A percentile compares a stretch with the other conserved stretches of the same genome.
phyloP scores from a whole-genome alignment of 2,113 vertebrate genomes.

The Muscicapa adusta region DNA sequence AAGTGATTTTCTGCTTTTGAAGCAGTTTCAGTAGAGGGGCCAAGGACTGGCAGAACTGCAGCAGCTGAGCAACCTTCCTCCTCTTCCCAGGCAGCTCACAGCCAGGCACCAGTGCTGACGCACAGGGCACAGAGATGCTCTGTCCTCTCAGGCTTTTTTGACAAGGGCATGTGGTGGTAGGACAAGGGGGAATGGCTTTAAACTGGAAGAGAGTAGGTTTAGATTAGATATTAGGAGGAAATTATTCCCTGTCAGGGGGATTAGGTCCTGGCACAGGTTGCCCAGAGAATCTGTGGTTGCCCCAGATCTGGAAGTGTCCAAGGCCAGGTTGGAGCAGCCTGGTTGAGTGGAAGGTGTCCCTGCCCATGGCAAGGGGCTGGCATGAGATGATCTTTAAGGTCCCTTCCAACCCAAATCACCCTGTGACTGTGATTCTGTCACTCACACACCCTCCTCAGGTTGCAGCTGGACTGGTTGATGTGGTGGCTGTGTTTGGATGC shows the following conservation, averaged over 20 bases:
- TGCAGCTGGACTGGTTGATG: background rate
- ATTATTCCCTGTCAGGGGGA: background rate
- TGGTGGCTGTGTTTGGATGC: background rate
- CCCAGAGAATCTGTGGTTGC: background rate
- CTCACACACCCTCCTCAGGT: background rate
- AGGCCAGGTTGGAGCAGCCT: background rate
- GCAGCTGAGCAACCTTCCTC: conserved; percentile 8
- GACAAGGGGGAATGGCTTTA: background rate
- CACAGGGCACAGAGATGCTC: background rate
- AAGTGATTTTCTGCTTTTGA: conserved; percentile 26
- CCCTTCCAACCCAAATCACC: background rate
- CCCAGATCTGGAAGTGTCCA: background rate
- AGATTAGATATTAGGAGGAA: background rate
- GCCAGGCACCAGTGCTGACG: background rate
- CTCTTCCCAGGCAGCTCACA: background rate
- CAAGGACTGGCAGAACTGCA: conserved; percentile 25
- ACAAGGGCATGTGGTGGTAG: background rate
- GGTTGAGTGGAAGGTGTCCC: background rate
- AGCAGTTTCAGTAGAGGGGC: conserved; percentile 3
- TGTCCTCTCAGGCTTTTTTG: background rate
- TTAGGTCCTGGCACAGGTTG: background rate
- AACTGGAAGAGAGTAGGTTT: background rate
- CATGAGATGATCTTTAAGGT: background rate
- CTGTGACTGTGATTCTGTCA: background rate
- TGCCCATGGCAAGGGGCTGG: background rate